phyloP scores from a whole-genome alignment of 2,888 invertebrate species.

The Pollenia amentaria region DNA sequence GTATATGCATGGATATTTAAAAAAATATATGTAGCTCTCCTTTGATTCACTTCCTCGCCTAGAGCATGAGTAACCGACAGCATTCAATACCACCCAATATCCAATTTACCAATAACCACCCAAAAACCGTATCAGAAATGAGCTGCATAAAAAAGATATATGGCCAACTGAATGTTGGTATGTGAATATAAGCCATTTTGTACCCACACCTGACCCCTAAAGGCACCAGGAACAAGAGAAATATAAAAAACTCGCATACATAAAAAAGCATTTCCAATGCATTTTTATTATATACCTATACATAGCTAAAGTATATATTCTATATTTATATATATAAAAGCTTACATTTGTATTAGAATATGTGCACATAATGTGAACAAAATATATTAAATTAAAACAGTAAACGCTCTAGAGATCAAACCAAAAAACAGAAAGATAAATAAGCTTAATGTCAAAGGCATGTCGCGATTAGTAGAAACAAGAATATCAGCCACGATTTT shows the following conservation, averaged over 20 bases:
- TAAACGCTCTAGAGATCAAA: not conserved
- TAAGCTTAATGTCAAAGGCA: too few relatives aligned
- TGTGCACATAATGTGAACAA: not conserved
- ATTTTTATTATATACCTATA: slow-evolving; percentile 59
- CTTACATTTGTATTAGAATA: not conserved
- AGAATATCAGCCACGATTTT: too few relatives aligned
- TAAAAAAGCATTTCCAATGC: slow-evolving; percentile 59
- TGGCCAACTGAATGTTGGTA: slow-evolving; percentile 27
- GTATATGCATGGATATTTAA: slow-evolving; percentile 16
- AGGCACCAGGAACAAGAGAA: slow-evolving; percentile 16
- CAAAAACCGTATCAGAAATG: slow-evolving; percentile 36
- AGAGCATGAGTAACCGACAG: slow-evolving; percentile 54
- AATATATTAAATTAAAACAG: slow-evolving; percentile 13
- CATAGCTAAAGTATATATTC: slow-evolving; percentile 1
- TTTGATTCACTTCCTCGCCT: slow-evolving; percentile 71
- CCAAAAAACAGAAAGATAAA: too few relatives aligned
- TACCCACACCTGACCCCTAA: slow-evolving; percentile 62
- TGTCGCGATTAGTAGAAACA: too few relatives aligned
- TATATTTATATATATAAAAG: not conserved
- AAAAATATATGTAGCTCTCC: slow-evolving; percentile 58
- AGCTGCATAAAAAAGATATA: slow-evolving; percentile 24
- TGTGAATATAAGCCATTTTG: slow-evolving; percentile 14
- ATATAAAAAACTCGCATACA: not conserved
- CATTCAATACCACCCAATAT: slow-evolving; percentile 42
- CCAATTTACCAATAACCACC: slow-evolving; percentile 46